Conservation (phyloP, 2,113 vertebrate genomes). For the Spermophilus dauricus region DNA sequence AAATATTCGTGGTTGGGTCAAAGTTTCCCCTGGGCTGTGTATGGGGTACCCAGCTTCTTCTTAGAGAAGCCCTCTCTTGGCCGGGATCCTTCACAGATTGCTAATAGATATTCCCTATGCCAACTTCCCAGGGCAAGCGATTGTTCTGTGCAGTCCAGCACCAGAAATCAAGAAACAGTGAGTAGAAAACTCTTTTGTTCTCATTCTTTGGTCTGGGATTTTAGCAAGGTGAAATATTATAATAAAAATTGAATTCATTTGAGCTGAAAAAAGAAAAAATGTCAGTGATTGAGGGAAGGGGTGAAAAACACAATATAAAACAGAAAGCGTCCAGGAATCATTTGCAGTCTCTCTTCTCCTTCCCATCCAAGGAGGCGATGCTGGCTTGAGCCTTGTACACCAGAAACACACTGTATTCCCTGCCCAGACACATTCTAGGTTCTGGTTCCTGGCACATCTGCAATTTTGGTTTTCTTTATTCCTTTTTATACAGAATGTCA, state of each 20-base stretch:
- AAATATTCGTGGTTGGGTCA: background rate
- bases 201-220: background rate
- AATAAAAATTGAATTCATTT: background rate
- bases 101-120: background rate
- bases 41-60: background rate
- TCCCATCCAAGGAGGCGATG: background rate
- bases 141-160: slow-evolving; percentile 35
- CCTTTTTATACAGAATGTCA: background rate
- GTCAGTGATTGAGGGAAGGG: background rate
- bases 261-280: background rate
- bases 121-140: slow-evolving; percentile 19
- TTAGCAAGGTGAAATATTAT: background rate
- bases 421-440: background rate
- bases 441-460: background rate
- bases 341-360: background rate
- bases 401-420: background rate
- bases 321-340: background rate
- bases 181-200: slow-evolving; percentile 24
- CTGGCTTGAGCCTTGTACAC: background rate
- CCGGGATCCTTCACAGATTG: background rate
- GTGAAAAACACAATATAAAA: background rate
- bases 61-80: background rate
- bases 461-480: background rate
- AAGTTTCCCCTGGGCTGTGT: background rate
- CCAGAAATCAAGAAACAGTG: slow-evolving; percentile 75